phyloP scores from a whole-genome alignment of 2,113 vertebrate species.

The Sakesphorus luctuosus region DNA sequence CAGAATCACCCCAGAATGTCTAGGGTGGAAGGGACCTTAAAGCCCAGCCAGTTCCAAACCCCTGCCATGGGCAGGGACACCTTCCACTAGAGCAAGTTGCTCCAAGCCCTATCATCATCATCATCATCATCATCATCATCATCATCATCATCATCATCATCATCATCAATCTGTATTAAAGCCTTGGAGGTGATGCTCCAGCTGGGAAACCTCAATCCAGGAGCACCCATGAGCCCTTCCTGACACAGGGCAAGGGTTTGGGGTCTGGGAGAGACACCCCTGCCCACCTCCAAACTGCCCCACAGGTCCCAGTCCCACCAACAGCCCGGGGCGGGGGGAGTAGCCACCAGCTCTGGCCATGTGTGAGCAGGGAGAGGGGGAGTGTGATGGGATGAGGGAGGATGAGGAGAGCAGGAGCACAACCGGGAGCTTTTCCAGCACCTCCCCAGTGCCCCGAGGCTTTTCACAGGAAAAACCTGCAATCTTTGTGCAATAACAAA shows the following conservation, averaged over 20 bases:
- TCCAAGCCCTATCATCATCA: not conserved
- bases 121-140: not conserved
- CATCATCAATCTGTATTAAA: not conserved
- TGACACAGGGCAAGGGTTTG: fast-evolving
- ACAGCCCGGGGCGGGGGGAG: not conserved
- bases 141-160: not conserved
- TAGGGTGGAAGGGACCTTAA: not conserved
- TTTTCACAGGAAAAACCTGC: not conserved
- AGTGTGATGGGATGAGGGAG: not conserved
- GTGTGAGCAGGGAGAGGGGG: not conserved
- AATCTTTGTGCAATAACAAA: not conserved
- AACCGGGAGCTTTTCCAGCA: not conserved
- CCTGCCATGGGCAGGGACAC: not conserved
- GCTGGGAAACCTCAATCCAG: not conserved
- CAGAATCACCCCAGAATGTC: not conserved
- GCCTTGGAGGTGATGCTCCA: not conserved
- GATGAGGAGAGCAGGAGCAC: not conserved
- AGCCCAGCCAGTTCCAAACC: not conserved
- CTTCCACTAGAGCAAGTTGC: not conserved
- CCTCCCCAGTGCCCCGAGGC: not conserved
- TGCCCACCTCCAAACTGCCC: not conserved
- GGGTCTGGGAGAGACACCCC: not conserved
- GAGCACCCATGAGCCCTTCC: not conserved
- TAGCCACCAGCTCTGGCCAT: not conserved
- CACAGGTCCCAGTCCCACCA: not conserved